Evolutionary conservation across 2,797 vertebrate genomes (phyloP), one percentile per base, ranked within the genome.

Genomic region (Scyliorhinus canicula): DNA sequence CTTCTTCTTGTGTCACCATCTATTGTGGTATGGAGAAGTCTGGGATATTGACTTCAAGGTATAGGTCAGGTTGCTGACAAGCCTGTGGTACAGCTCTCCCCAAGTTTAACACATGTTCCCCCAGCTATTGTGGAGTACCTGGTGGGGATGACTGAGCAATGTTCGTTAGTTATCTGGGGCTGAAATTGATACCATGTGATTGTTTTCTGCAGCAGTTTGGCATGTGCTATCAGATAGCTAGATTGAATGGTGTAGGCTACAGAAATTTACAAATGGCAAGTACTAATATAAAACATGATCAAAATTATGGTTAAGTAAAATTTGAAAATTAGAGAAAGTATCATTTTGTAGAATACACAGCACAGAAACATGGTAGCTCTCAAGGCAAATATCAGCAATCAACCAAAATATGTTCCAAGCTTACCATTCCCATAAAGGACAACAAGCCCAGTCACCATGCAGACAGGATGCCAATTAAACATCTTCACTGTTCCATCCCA

Each of bases 401-500:
- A 9, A 88, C 14, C 28, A 50, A 52, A 52, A 93, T 3, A 14
- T 35, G 74, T 94, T 94, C 65, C 24, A 50, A 74, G 94, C 97
- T 97, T 96, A 99, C 99, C 99, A 9, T 97, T 97, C 0, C 99
- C 98, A 0, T 99, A 99, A 14, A 99, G 95, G 95, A 99, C 98
- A 96, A 99, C 97, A 97, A 99, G 95, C 3, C 98, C 98, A 0
- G 97, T 95, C 44, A 99, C 98, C 99, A 99, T 99, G 95, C 99
- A 97, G 77, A 99, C 97, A 0, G 99, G 99, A 96, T 99, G 99
- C 98, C 98, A 99, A 97, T 99, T 99, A 96, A 99, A 99, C 55
- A 97, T 98, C 40, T 24, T 95, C 3, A 4, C 0, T 0, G 97
- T 96, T 65, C 98, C 97, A 0, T 99, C 97, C 98, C 97, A 98